Evolutionary conservation across 2,113 vertebrate genomes (phyloP).

Genomic region (Petaurus breviceps): DNA sequence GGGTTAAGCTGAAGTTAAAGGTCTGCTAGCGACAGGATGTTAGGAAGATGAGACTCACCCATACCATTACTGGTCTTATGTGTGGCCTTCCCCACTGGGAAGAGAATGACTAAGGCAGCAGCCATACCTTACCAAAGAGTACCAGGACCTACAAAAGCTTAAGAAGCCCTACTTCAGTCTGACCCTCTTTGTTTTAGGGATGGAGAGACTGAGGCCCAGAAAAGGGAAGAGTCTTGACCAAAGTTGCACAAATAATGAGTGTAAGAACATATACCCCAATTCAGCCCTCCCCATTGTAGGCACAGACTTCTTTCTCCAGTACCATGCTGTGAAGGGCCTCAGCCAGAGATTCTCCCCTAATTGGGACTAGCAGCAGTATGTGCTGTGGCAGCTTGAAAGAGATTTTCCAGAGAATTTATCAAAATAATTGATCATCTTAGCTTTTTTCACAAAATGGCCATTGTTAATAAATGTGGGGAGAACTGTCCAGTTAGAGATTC

Average conservation of each 20-base stretch:
- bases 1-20: background rate
- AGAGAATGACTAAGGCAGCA: background rate
- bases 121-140: background rate
- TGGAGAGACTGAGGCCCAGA: background rate
- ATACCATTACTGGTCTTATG: background rate
- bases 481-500: background rate
- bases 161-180: background rate
- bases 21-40: background rate
- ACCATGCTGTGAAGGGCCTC: background rate
- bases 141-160: background rate
- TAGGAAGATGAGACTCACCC: background rate
- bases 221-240: background rate
- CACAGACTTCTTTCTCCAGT: background rate
- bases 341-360: background rate
- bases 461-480: background rate
- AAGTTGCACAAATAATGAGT: background rate
- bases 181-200: background rate
- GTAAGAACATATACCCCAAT: background rate
- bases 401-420: background rate
- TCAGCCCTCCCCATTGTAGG: background rate
- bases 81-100: background rate
- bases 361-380: background rate
- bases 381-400: background rate
- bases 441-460: background rate
- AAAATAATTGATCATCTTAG: background rate